phyloP scores from a whole-genome alignment of 2,797 vertebrate species.

The Peromyscus aztecus region DNA sequence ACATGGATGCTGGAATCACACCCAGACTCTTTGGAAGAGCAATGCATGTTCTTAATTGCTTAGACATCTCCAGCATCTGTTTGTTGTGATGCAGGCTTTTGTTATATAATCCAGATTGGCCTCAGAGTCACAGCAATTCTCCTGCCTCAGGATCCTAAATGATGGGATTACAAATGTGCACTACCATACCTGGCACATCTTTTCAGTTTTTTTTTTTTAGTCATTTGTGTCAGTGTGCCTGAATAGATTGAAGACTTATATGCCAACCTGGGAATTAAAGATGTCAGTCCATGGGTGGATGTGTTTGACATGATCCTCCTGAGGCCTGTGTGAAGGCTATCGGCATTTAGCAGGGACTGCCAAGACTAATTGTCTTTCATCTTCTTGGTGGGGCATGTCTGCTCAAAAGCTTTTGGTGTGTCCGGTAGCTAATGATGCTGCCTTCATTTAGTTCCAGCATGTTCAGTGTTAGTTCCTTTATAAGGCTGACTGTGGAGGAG shows the following conservation, averaged over 20 bases:
- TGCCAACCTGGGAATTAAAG: conserved; percentile 42
- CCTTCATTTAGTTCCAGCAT: conserved; percentile 20
- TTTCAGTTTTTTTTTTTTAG: background rate
- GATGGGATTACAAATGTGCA: background rate
- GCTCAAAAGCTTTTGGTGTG: background rate
- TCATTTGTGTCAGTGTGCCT: conserved; percentile 26
- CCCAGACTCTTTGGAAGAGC: background rate
- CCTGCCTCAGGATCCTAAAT: background rate
- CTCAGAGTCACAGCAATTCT: background rate
- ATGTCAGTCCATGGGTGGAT: background rate
- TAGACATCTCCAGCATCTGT: background rate
- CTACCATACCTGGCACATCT: background rate
- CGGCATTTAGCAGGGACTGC: background rate
- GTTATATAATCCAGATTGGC: background rate
- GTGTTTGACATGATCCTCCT: background rate
- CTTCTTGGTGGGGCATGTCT: background rate
- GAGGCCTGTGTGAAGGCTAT: background rate
- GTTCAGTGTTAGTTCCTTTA: conserved; percentile 23
- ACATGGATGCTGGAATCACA: background rate
- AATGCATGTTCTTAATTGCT: background rate
- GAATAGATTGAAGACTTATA: conserved; percentile 2
- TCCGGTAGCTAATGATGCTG: background rate
- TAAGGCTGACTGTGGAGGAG: background rate
- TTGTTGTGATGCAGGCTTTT: background rate
- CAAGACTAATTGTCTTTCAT: background rate